Evolutionary conservation across 1,140 invertebrate genomes (phyloP).

Genomic region (Cherax destructor): DNA sequence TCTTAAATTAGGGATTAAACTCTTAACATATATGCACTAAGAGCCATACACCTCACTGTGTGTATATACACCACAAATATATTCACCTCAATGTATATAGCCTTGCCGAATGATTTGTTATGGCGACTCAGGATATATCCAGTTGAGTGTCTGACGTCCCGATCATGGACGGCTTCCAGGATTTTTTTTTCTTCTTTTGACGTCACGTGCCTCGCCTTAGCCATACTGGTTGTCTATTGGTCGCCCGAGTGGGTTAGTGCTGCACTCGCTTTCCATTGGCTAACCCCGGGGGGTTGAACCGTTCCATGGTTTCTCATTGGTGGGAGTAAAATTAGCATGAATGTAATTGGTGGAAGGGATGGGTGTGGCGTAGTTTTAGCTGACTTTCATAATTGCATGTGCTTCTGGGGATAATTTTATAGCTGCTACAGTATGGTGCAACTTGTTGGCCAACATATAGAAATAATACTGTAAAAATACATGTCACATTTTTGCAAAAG

Average conservation of each 20-base stretch:
- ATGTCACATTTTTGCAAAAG: no score
- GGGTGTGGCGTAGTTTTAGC: neutral
- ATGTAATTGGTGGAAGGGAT: neutral
- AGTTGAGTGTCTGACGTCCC: conserved; percentile 4
- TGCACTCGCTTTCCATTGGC: neutral
- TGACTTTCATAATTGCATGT: no score
- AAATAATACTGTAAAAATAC: no score
- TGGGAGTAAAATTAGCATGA: neutral
- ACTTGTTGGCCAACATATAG: no score
- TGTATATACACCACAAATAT: no score
- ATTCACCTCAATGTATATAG: no score
- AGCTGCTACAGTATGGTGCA: no score
- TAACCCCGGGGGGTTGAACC: neutral
- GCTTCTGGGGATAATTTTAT: no score
- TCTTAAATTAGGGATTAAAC: no score
- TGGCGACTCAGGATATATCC: neutral
- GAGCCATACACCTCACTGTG: no score
- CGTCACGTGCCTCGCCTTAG: conserved; percentile 11
- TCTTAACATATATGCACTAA: no score
- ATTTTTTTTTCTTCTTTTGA: neutral
- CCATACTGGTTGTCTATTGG: conserved; percentile 11
- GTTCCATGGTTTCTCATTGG: neutral
- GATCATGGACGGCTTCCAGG: conserved; percentile 19
- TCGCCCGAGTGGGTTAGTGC: conserved; percentile 1
- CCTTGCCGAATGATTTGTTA: no score